Percentiles rank a stretch among this genome's conserved stretches.
These are phyloP conservation scores for Trachelus tabidus DNA, from an alignment of 2,888 invertebrate genomes.

Conservation along the genomic window DNA sequence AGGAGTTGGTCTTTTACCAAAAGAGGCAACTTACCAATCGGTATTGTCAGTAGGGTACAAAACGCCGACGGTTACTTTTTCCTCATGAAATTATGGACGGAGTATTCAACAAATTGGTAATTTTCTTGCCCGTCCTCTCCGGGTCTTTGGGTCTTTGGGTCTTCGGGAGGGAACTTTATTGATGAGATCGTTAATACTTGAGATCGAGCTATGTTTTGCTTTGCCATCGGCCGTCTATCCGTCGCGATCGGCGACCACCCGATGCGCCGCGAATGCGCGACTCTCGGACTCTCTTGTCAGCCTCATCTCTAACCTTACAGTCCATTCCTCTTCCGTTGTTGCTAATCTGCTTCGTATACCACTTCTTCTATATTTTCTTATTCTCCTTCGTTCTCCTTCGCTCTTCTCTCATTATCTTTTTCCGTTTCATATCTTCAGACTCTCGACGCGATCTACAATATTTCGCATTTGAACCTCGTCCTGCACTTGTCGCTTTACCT, in stretches of 20 bases:
- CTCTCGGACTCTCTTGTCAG: neutral
- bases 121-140: conserved; percentile 47
- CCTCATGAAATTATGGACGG: conserved; percentile 13
- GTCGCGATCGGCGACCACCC: conserved; percentile 64
- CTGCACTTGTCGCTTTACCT: neutral
- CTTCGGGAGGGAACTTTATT: conserved; percentile 49
- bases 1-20: neutral
- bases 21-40: neutral
- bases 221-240: conserved; percentile 56
- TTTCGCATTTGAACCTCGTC: neutral
- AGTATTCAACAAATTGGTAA: conserved; percentile 58
- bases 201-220: conserved; percentile 51
- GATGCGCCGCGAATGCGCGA: conserved; percentile 35
- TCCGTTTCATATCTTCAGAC: neutral
- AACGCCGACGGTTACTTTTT: conserved; percentile 31
- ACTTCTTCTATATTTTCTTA: neutral
- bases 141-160: conserved; percentile 9
- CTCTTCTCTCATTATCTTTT: neutral
- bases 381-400: neutral
- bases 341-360: neutral
- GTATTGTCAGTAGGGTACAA: conserved; percentile 16
- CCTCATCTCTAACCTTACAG: neutral
- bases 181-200: conserved; percentile 65
- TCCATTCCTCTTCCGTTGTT: neutral
- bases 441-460: neutral